Conservation (phyloP, 2,888 invertebrate species). For the Heteromurus nitidus region DNA sequence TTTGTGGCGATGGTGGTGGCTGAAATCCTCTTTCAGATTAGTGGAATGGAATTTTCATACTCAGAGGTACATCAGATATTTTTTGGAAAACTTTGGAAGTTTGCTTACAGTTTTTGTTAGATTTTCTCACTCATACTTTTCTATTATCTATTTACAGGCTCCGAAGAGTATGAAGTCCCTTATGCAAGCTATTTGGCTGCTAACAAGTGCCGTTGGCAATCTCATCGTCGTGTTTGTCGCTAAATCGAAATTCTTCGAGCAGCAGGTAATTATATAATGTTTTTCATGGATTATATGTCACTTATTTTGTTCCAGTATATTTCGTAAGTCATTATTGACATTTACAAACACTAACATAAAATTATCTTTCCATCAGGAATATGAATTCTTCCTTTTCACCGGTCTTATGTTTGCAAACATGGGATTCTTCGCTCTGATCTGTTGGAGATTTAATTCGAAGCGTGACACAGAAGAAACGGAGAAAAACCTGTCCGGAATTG, state of each 20-base stretch:
- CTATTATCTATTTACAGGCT: constrained; percentile 71
- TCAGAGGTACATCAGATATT: constrained; percentile 75
- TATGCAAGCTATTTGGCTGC: constrained; percentile 75
- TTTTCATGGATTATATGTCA: too few relatives aligned
- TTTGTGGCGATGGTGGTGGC: constrained; percentile 78
- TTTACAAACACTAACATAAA: too few relatives aligned
- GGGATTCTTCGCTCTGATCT: background rate
- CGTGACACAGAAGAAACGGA: background rate
- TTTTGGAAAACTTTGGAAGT: background rate
- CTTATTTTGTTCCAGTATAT: too few relatives aligned
- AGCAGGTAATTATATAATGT: constrained; percentile 2
- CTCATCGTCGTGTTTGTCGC: constrained; percentile 75
- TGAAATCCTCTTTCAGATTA: constrained; percentile 78
- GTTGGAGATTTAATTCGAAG: background rate
- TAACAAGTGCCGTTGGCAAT: constrained; percentile 75
- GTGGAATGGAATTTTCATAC: constrained; percentile 79
- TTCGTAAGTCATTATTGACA: background rate
- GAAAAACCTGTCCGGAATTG: background rate
- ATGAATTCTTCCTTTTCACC: constrained; percentile 27
- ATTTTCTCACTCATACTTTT: background rate
- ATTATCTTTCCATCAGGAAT: constrained; percentile 16
- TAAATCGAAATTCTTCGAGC: constrained; percentile 18
- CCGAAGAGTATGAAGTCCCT: constrained; percentile 76
- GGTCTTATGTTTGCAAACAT: constrained; percentile 23
- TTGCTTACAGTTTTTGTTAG: too few relatives aligned